A percentile compares a stretch with the other conserved stretches of the same genome.
These are phyloP conservation scores for Chaetorhynchus papuensis DNA, from an alignment of 2,113 vertebrate species.

Conservation along the genomic window DNA sequence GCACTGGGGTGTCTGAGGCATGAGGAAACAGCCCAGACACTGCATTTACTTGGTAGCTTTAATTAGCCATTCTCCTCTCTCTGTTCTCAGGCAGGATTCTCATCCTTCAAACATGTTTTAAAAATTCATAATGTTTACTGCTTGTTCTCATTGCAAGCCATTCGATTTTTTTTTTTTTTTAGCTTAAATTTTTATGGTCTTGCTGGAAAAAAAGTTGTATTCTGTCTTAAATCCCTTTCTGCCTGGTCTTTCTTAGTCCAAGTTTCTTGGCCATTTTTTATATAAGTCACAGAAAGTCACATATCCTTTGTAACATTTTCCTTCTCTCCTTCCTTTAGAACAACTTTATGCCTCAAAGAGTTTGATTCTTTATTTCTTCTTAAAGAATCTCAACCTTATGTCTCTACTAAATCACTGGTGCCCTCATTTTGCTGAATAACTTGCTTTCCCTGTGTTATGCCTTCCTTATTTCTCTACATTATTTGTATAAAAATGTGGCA, in stretches of 20 bases:
- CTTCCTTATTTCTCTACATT: neutral
- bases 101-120: constrained; percentile 29
- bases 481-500: neutral
- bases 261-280: neutral
- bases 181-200: neutral
- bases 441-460: neutral
- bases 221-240: neutral
- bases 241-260: neutral
- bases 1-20: neutral
- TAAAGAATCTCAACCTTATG: neutral
- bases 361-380: neutral
- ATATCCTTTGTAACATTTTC: neutral
- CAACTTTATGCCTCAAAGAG: neutral
- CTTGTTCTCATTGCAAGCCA: neutral
- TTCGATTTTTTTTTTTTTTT: constrained; percentile 2
- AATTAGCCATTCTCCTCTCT: constrained; percentile 12
- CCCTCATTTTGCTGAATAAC: neutral
- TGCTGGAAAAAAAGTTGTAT: neutral
- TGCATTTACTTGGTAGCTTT: neutral
- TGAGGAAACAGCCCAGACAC: neutral
- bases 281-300: neutral
- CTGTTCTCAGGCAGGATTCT: constrained; percentile 10
- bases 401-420: neutral
- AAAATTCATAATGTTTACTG: constrained; percentile 51
- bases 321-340: neutral